These are phyloP conservation scores for Simalia tracyae DNA, from an alignment of 2,797 vertebrate species.

Conservation along the genomic window DNA sequence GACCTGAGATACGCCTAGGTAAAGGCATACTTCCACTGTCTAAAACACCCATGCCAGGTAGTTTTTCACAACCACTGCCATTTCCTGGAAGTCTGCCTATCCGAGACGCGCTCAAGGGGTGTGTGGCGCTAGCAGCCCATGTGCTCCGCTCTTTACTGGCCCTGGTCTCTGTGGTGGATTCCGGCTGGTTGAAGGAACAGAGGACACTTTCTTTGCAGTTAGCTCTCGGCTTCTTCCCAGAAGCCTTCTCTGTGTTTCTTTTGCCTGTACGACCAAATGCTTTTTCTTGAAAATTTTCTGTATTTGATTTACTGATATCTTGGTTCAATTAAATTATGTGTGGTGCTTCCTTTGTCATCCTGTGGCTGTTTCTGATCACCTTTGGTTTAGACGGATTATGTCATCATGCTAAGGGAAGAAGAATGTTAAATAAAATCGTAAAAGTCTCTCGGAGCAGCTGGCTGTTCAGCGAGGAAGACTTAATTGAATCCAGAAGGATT, in stretches of 20 bases:
- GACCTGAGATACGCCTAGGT: background rate
- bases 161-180: background rate
- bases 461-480: background rate
- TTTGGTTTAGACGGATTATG: background rate
- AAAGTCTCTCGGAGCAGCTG: background rate
- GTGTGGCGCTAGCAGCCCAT: background rate
- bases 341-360: background rate
- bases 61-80: background rate
- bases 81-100: background rate
- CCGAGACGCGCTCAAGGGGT: background rate
- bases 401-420: background rate
- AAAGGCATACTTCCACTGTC: too few species aligned
- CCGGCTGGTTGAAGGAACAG: background rate
- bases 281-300: background rate
- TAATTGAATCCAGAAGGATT: background rate
- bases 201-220: background rate
- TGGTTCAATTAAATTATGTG: background rate
- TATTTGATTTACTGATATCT: background rate
- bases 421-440: too few species aligned
- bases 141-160: background rate
- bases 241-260: background rate
- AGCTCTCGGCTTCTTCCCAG: background rate
- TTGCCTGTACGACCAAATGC: background rate
- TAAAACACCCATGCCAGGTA: too few species aligned
- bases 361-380: background rate